These are phyloP conservation scores for Siniperca chuatsi DNA, from an alignment of 2,113 vertebrate species.

Conservation along the genomic window DNA sequence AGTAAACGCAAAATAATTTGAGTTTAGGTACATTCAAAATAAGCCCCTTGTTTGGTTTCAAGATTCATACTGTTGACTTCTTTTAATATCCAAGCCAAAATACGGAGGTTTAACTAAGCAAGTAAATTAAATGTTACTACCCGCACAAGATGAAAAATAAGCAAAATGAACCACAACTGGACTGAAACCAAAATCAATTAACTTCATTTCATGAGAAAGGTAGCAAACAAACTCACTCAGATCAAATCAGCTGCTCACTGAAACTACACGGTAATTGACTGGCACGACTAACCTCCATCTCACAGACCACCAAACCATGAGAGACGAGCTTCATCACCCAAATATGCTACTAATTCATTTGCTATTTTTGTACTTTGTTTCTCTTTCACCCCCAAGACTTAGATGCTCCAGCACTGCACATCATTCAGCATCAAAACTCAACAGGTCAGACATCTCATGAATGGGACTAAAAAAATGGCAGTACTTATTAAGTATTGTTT, in stretches of 20 bases:
- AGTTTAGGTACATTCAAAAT: slow-evolving; percentile 63
- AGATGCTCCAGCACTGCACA: not conserved
- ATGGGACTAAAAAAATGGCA: slow-evolving; percentile 39
- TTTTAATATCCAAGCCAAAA: slow-evolving; percentile 28
- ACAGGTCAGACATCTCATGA: slow-evolving; percentile 26
- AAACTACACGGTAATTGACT: slow-evolving; percentile 31
- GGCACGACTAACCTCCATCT: slow-evolving; percentile 28
- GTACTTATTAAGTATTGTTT: slow-evolving; percentile 26
- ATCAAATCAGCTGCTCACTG: slow-evolving; percentile 32
- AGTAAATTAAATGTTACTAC: slow-evolving; percentile 32
- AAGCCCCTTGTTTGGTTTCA: slow-evolving; percentile 60
- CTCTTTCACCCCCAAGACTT: not conserved
- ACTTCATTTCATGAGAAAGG: slow-evolving; percentile 16
- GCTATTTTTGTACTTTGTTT: not conserved
- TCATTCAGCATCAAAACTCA: slow-evolving; percentile 24
- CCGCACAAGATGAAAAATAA: slow-evolving; percentile 12
- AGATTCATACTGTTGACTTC: slow-evolving; percentile 12
- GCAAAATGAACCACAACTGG: not conserved
- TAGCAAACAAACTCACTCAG: slow-evolving; percentile 23
- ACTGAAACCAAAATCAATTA: slow-evolving; percentile 25
- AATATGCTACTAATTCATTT: slow-evolving; percentile 1
- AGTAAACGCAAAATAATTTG: slow-evolving; percentile 34
- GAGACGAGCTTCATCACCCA: not conserved
- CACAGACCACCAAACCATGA: slow-evolving; percentile 14
- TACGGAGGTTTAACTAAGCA: not conserved